Base-by-base conservation (phyloP, 2,113 vertebrate species). In the Gallinago jamesoni region DNA sequence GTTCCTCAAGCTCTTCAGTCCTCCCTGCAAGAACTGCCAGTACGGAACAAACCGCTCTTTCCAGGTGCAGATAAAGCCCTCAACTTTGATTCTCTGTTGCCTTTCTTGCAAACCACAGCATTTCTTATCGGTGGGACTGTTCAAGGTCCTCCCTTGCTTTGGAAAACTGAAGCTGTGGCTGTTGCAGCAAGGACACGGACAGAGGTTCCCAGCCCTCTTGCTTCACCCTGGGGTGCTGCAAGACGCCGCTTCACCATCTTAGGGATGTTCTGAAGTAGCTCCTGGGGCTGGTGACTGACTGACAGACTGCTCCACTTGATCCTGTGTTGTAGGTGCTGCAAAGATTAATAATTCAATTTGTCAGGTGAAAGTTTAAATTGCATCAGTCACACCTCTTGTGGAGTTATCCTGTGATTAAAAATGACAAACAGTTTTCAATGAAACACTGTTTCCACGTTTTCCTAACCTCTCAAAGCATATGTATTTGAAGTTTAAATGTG, bases 371-470 rank as follows among this genome's bases (percentile, higher is more conserved):
- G 96, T 89, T 92, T 90, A 74, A 84, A 87, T 90, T 79, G n/a
- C 63, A 52, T 82, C 92, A 89, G 84, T 84, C 85, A 84, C 87
- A 67, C 82, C 79, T 80, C 90, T 90, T 84, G 56, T 47, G 17
- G 52, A 95, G 76, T 67, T 88, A 96, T 63, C 79, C 92, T 95
- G 64, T 92, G 90, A 95, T 96, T 97, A 93, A 90, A 90, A 86
- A 43, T 90, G 93, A 85, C 94, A 95, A 91, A 84, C 14, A 45
- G 41, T 33, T 88, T 88, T 91, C 82, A 88, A 11, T 81, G 79
- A 78, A 96, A 77, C 22, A 31, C 35, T 52, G 63, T 69, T 94
- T 88, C 57, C 6, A 0, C 2, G 0, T 91, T 78, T 85, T 88
- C 21, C 41, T 89, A 86, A 89, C 88, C 77, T 88, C 67, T 95